A percentile compares a stretch with the other conserved stretches of the same genome.
These are phyloP conservation scores for Vidua chalybeata DNA, from an alignment of 2,113 vertebrate species.

Conservation along the genomic window DNA sequence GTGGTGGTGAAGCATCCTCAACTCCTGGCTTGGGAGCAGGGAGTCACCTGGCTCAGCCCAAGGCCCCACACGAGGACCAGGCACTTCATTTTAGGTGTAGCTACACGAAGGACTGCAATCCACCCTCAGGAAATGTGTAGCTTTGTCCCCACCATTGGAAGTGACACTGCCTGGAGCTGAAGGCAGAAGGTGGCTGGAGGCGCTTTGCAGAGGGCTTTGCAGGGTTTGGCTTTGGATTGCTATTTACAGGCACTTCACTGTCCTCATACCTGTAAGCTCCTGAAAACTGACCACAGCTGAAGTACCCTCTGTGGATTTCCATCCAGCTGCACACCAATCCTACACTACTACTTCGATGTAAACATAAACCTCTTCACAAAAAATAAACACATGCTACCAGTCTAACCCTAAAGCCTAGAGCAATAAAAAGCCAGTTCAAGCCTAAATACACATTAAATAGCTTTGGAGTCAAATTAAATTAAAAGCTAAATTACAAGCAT, in stretches of 20 bases:
- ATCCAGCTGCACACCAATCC: not conserved
- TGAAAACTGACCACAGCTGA: not conserved
- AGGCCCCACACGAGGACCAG: not conserved
- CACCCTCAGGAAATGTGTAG: not conserved
- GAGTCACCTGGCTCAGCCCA: not conserved
- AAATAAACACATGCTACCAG: not conserved
- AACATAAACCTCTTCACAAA: slow-evolving; percentile 53
- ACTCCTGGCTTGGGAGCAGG: not conserved
- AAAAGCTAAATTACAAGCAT: slow-evolving; percentile 55
- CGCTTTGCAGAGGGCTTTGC: not conserved
- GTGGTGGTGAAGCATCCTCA: not conserved
- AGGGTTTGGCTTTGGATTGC: slow-evolving; percentile 51
- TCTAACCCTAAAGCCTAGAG: slow-evolving; percentile 30
- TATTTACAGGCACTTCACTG: slow-evolving; percentile 59
- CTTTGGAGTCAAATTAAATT: slow-evolving; percentile 53
- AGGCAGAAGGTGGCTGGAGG: not conserved
- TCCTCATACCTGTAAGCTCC: not conserved
- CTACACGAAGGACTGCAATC: not conserved
- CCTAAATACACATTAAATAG: slow-evolving; percentile 40
- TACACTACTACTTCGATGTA: not conserved
- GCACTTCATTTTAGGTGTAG: slow-evolving; percentile 31
- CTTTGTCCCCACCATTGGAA: not conserved
- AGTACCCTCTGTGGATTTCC: not conserved
- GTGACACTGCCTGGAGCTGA: not conserved
- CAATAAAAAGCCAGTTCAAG: slow-evolving; percentile 57